phyloP scores from a whole-genome alignment of 2,113 vertebrate genomes.

The Sebastes fasciatus region DNA sequence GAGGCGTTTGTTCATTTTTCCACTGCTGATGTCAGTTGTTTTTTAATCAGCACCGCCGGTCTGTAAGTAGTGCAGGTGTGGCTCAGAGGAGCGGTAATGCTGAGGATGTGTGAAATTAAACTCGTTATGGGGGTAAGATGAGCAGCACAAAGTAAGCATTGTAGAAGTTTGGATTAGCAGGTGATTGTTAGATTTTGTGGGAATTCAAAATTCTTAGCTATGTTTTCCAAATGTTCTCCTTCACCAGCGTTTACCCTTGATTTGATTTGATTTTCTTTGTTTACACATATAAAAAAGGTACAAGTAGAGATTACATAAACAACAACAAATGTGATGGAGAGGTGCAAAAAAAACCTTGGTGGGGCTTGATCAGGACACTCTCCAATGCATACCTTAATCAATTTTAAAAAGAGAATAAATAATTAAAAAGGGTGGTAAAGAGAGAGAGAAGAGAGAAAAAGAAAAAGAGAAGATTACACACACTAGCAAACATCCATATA shows the following conservation, averaged over 20 bases:
- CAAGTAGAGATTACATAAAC: too few relatives aligned
- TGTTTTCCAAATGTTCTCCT: neutral
- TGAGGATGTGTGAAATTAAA: constrained; percentile 74
- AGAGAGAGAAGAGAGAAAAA: too few relatives aligned
- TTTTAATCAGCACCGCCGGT: constrained; percentile 74
- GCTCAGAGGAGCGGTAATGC: constrained; percentile 73
- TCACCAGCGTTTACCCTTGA: neutral
- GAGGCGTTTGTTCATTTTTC: constrained; percentile 80
- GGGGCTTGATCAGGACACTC: too few relatives aligned
- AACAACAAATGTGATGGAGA: too few relatives aligned
- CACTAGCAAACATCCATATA: too few relatives aligned
- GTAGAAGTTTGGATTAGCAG: constrained; percentile 51
- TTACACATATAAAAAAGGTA: too few relatives aligned
- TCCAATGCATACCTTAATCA: too few relatives aligned
- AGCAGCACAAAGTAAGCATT: constrained; percentile 41
- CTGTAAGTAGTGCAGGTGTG: constrained; percentile 80
- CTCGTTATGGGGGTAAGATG: constrained; percentile 51
- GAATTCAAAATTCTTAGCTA: neutral
- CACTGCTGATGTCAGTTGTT: constrained; percentile 80
- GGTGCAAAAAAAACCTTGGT: too few relatives aligned
- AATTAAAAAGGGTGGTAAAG: too few relatives aligned
- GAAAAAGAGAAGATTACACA: too few relatives aligned
- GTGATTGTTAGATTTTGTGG: constrained; percentile 1
- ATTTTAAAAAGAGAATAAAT: too few relatives aligned
- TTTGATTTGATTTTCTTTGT: too few relatives aligned